Evolutionary conservation across 2,888 invertebrate genomes (phyloP).

Genomic region (Platycnemis pennipes): DNA sequence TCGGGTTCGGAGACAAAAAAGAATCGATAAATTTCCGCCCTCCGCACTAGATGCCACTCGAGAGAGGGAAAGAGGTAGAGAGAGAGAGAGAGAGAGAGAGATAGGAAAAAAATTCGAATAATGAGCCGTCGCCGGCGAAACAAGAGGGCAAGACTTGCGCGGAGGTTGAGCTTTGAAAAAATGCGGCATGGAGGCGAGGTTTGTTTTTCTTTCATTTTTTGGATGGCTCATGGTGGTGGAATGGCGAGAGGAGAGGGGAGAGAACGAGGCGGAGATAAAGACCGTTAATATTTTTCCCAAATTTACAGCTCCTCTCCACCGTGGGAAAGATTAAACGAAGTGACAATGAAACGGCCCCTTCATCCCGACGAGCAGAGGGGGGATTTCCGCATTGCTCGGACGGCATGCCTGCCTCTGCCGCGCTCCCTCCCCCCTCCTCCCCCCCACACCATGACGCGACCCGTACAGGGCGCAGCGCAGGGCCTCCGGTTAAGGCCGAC

Average conservation of each 20-base stretch:
- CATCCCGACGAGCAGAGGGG: neutral
- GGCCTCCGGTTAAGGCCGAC: neutral
- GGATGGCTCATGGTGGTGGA: too few relatives aligned
- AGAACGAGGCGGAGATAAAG: neutral
- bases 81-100: neutral
- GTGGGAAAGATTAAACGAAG: constrained; percentile 10
- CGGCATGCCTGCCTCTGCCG: neutral
- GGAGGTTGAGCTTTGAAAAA: too few relatives aligned
- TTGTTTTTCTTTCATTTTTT: too few relatives aligned
- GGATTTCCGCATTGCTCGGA: neutral
- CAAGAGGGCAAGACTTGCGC: too few relatives aligned
- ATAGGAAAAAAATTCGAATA: neutral
- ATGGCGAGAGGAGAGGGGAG: neutral
- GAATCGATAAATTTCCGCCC: too few relatives aligned
- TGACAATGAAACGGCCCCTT: neutral
- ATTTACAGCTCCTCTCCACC: constrained; percentile 19
- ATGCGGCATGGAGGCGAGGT: too few relatives aligned
- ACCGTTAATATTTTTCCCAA: constrained; percentile 12
- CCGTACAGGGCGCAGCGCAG: neutral
- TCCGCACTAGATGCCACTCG: too few relatives aligned
- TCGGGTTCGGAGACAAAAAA: too few relatives aligned
- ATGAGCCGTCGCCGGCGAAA: too few relatives aligned
- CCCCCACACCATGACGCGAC: too few relatives aligned
- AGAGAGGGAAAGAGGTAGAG: too few relatives aligned
- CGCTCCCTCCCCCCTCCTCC: neutral